A percentile compares a stretch with the other conserved stretches of the same genome.
phyloP scores from a whole-genome alignment of 2,113 vertebrate species.

The Eudyptes chrysolophus region DNA sequence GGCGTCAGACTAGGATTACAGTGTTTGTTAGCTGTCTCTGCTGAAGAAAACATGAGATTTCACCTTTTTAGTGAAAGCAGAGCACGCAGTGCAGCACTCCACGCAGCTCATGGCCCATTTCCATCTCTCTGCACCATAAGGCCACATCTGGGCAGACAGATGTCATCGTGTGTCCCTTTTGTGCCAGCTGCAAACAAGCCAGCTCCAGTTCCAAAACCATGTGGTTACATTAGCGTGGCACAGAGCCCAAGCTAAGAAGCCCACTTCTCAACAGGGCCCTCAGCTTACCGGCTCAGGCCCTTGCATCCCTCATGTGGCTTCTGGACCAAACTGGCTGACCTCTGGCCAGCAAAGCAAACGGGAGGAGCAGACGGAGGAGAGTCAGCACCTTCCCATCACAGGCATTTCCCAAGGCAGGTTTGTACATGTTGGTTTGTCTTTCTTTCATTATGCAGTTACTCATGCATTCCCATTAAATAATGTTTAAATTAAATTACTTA shows the following conservation, averaged over 20 bases:
- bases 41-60: background rate
- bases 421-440: background rate
- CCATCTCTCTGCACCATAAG: background rate
- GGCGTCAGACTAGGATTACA: background rate
- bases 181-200: background rate
- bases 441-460: background rate
- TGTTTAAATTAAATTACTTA: background rate
- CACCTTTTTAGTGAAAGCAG: background rate
- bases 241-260: background rate
- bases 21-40: background rate
- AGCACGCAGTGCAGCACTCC: rapidly evolving
- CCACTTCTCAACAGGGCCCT: background rate
- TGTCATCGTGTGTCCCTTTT: rapidly evolving
- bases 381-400: background rate
- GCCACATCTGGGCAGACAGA: background rate
- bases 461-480: background rate
- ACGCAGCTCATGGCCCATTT: background rate
- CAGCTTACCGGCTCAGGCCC: background rate
- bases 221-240: background rate
- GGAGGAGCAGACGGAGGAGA: background rate
- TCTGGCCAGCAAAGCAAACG: background rate
- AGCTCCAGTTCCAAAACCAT: background rate
- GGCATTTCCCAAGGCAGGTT: background rate
- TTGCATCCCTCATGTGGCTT: background rate
- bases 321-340: background rate